A percentile compares a stretch with the other conserved stretches of the same genome.
Conservation (phyloP, 2,113 vertebrate species). For the Cricetomys ansorgei region DNA sequence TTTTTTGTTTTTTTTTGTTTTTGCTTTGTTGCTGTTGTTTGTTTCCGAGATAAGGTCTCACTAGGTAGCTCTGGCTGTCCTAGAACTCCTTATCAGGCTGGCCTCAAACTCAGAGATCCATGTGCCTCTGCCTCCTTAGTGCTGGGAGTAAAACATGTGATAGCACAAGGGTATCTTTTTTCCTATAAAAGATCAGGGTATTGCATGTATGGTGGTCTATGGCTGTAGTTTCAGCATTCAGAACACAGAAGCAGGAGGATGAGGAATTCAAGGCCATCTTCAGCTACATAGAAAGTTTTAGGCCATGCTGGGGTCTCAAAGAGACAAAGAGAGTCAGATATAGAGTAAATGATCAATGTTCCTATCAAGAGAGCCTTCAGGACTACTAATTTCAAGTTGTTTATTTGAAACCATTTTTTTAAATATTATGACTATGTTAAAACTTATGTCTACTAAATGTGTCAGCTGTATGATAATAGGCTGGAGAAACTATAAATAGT, state of each 20-base stretch:
- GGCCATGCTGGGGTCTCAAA: neutral
- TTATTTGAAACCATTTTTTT: constrained; percentile 1
- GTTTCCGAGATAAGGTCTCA: neutral
- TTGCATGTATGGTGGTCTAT: neutral
- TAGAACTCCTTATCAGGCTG: neutral
- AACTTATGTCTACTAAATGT: neutral
- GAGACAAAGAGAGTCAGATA: neutral
- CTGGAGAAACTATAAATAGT: neutral
- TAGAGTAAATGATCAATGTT: neutral
- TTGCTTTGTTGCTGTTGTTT: neutral
- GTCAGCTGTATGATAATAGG: neutral
- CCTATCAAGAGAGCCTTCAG: neutral
- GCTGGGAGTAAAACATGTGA: neutral
- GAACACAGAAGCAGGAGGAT: neutral
- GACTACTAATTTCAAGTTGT: constrained; percentile 16
- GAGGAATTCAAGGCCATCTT: neutral
- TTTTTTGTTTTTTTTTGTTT: neutral
- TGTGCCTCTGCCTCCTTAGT: neutral
- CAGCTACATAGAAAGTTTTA: neutral
- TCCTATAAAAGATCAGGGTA: neutral
- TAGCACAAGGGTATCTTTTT: neutral
- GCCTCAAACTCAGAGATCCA: neutral
- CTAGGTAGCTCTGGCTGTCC: neutral
- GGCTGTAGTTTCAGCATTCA: neutral
- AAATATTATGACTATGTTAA: neutral